A percentile compares a stretch with the other conserved stretches of the same genome.
Evolutionary conservation across 2,888 invertebrate genomes (phyloP).

Genomic region (Drosophila recens): DNA sequence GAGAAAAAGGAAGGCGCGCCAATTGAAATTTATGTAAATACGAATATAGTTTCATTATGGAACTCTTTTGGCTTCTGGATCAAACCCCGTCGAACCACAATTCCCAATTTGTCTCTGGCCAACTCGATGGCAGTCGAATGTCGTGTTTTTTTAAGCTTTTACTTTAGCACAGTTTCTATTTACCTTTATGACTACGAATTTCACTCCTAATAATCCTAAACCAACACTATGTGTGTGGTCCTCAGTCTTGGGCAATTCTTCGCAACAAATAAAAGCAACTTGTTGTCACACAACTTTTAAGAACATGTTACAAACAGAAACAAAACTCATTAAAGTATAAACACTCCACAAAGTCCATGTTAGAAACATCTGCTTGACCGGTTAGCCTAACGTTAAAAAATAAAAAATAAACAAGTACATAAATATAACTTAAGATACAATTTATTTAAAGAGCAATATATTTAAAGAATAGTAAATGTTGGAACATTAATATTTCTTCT

Average conservation of each 20-base stretch:
- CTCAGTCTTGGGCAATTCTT: conserved; percentile 32
- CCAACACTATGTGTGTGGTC: conserved; percentile 51
- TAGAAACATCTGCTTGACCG: conserved; percentile 34
- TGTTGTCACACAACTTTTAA: conserved; percentile 42
- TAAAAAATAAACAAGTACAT: conserved; percentile 23
- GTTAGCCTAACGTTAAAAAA: conserved; percentile 28
- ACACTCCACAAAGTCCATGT: conserved; percentile 35
- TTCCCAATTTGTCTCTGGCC: conserved; percentile 19
- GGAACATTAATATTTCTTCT: not conserved
- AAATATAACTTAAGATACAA: not conserved
- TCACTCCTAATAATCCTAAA: conserved; percentile 35
- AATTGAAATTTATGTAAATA: conserved; percentile 63
- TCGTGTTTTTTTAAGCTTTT: conserved; percentile 27
- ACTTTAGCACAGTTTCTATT: conserved; percentile 42
- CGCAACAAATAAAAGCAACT: conserved; percentile 41
- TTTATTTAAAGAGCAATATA: not conserved
- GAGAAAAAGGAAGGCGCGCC: conserved; percentile 44
- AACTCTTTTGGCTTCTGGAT: conserved; percentile 62
- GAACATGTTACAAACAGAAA: conserved; percentile 29
- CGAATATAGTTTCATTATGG: conserved; percentile 22
- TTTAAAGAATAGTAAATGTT: not conserved
- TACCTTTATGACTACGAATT: conserved; percentile 52
- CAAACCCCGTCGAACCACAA: conserved; percentile 30
- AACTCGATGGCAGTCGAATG: conserved; percentile 26
- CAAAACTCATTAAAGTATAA: conserved; percentile 18